Percentiles rank a stretch among this genome's conserved stretches.
Evolutionary conservation across 53 echinoderm and acorn worm genomes (phyloP).

Genomic region (Actinopyga echinites): DNA sequence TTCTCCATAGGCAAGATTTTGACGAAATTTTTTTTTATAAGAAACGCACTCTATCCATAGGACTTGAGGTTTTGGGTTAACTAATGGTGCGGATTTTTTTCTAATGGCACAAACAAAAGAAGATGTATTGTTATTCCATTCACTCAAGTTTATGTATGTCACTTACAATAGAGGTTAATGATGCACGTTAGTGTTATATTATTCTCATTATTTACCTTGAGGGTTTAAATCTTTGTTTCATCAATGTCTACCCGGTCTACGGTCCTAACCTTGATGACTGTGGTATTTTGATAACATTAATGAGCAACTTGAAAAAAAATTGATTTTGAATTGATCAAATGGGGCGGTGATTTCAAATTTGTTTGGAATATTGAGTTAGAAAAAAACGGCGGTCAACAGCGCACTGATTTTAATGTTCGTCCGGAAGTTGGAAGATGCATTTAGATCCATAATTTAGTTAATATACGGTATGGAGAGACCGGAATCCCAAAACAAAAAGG

Average conservation of each 20-base stretch:
- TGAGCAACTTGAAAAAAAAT: not conserved
- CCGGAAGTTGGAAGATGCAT: not conserved
- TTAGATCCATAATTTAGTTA: not conserved
- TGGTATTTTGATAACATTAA: not conserved
- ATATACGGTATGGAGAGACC: too few relatives aligned
- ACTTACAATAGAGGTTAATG: not conserved
- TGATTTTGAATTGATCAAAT: not conserved
- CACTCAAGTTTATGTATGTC: not conserved
- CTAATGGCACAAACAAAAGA: conserved; percentile 1
- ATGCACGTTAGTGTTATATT: not conserved
- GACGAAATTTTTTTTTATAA: too few relatives aligned
- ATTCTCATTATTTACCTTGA: not conserved
- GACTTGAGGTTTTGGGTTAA: too few relatives aligned
- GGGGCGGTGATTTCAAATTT: conserved; percentile 5
- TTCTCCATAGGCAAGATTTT: too few relatives aligned
- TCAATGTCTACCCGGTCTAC: conserved; percentile 1
- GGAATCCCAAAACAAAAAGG: too few relatives aligned
- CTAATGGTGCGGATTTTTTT: not conserved
- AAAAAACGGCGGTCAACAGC: not conserved
- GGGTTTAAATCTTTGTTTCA: not conserved
- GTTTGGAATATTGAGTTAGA: conserved; percentile 1
- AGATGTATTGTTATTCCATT: not conserved
- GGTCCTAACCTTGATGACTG: not conserved
- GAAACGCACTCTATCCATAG: too few relatives aligned
- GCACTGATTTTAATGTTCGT: conserved; percentile 8